Evolutionary conservation across 2,888 invertebrate genomes (phyloP).

Genomic region (Eupsilia transversa): DNA sequence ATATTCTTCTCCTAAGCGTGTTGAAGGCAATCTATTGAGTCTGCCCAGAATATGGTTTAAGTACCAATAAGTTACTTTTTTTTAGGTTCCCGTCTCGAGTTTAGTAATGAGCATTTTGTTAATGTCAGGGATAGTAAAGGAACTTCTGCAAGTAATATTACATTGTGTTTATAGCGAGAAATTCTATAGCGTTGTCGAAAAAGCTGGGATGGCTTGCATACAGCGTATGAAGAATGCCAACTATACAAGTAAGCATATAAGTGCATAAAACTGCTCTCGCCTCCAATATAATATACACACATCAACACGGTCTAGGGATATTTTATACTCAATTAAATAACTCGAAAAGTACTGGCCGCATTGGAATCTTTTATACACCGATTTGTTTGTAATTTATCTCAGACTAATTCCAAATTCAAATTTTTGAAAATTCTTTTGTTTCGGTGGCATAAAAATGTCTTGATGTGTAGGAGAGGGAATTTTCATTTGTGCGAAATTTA

Average conservation of each 20-base stretch:
- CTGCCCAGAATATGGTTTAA: background rate
- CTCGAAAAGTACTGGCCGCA: too few species aligned
- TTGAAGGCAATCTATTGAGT: background rate
- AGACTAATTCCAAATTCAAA: too few species aligned
- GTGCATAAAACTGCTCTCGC: background rate
- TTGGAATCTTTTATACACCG: too few species aligned
- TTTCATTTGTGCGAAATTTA: too few species aligned
- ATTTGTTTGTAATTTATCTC: too few species aligned
- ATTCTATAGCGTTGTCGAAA: background rate
- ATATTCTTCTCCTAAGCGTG: background rate
- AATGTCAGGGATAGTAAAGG: background rate
- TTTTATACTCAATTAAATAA: too few species aligned
- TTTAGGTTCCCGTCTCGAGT: background rate
- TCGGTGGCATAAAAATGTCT: too few species aligned
- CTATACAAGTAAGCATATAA: constrained; percentile 10
- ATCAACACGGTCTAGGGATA: too few species aligned
- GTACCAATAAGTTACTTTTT: background rate
- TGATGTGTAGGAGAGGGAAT: too few species aligned
- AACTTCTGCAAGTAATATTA: background rate
- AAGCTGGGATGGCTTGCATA: constrained; percentile 14
- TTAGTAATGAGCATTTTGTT: background rate
- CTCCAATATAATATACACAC: too few species aligned
- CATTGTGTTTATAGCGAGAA: constrained; percentile 1
- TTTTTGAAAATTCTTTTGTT: too few species aligned
- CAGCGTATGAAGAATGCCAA: constrained; percentile 14